Evolutionary conservation across 2,888 invertebrate genomes (phyloP).

Genomic region (Diplazon laetatorius): DNA sequence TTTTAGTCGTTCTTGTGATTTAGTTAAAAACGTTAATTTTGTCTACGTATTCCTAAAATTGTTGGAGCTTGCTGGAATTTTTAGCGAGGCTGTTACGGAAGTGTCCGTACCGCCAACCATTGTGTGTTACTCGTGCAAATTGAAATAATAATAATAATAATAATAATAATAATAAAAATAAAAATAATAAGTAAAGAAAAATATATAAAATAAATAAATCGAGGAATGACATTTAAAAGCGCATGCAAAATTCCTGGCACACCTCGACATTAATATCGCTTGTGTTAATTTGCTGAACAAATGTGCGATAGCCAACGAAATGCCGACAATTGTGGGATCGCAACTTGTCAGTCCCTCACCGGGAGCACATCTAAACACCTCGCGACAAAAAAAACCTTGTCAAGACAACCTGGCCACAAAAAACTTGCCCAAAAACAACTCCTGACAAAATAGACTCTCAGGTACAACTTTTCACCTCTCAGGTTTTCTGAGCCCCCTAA

Average conservation of each 20-base stretch:
- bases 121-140: not conserved
- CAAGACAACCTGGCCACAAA: no score
- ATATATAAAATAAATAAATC: conserved; percentile 16
- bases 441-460: no score
- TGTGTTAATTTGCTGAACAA: conserved; percentile 23
- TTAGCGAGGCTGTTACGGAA: not conserved
- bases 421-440: no score
- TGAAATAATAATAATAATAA: no score
- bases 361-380: not conserved
- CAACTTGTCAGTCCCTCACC: not conserved
- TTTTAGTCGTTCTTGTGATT: conserved; percentile 19
- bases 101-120: not conserved
- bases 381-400: not conserved
- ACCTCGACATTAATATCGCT: conserved; percentile 3
- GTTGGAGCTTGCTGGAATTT: conserved; percentile 9
- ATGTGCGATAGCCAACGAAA: not conserved
- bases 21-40: not conserved
- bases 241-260: conserved; percentile 28
- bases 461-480: no score
- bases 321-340: not conserved
- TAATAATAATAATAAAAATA: no score
- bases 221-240: conserved; percentile 21
- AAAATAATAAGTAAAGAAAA: not conserved
- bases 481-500: no score
- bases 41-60: conserved; percentile 4